Evolutionary conservation across 2,797 vertebrate species (phyloP).

Genomic region (Myotis planiceps): DNA sequence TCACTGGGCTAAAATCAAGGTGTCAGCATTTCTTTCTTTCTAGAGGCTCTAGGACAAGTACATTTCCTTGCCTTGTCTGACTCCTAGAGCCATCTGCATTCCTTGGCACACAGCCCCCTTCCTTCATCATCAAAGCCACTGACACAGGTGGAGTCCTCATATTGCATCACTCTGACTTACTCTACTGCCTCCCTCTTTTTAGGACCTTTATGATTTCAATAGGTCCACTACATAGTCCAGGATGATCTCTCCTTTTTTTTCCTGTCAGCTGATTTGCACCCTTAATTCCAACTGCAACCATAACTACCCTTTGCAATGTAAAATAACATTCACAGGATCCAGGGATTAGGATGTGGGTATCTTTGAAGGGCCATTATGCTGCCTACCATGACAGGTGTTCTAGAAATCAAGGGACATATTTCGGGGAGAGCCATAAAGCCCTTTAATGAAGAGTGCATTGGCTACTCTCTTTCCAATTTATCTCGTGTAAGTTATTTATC

Average conservation of each 20-base stretch:
- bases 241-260: neutral
- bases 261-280: neutral
- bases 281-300: neutral
- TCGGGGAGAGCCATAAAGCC: neutral
- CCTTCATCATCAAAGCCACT: neutral
- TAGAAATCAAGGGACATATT: neutral
- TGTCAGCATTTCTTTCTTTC: neutral
- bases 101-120: neutral
- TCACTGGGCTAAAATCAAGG: neutral
- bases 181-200: neutral
- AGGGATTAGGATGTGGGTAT: neutral
- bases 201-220: neutral
- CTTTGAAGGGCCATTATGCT: neutral
- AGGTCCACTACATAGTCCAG: neutral
- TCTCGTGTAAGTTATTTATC: neutral
- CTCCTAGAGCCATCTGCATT: neutral
- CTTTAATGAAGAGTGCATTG: neutral
- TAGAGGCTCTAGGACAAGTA: neutral
- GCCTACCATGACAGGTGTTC: neutral
- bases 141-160: neutral
- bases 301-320: neutral
- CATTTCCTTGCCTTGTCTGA: neutral
- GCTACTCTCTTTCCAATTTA: neutral
- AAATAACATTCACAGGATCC: neutral
- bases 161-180: neutral